Percentiles rank a stretch among this genome's conserved stretches.
Evolutionary conservation across 2,888 invertebrate species (phyloP).

Genomic region (Cerastoderma edule): DNA sequence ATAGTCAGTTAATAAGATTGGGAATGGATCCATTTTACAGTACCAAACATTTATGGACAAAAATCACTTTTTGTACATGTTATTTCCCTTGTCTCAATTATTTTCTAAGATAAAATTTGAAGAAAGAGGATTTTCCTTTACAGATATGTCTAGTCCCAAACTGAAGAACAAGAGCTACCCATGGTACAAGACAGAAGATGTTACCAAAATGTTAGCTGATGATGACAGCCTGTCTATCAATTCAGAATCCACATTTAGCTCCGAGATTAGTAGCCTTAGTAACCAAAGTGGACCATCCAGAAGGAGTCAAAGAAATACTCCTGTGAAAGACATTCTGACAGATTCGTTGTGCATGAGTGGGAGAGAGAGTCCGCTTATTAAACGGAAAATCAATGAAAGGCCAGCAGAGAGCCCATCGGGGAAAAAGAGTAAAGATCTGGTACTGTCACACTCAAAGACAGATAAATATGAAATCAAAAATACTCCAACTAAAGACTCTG

Average conservation of each 20-base stretch:
- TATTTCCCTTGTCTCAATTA: too few species aligned
- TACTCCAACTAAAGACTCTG: not conserved
- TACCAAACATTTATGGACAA: too few species aligned
- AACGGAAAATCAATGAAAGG: not conserved
- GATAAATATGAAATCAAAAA: not conserved
- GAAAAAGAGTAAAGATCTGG: not conserved
- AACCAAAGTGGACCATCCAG: constrained; percentile 20
- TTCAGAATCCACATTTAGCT: constrained; percentile 33
- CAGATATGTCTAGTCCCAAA: constrained; percentile 51
- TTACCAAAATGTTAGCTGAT: constrained; percentile 65
- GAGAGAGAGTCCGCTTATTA: not conserved
- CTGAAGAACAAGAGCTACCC: constrained; percentile 43
- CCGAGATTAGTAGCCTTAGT: constrained; percentile 7
- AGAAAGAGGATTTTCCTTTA: too few species aligned
- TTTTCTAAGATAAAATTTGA: too few species aligned
- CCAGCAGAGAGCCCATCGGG: not conserved
- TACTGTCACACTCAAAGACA: not conserved
- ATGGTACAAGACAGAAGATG: constrained; percentile 63
- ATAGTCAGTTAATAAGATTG: too few species aligned
- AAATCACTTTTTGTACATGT: too few species aligned
- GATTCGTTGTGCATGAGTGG: not conserved
- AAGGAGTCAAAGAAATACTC: constrained; percentile 38
- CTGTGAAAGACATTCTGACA: constrained; percentile 14
- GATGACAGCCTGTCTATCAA: constrained; percentile 55
- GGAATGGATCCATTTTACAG: too few species aligned